These are phyloP conservation scores for Cephalopholis sonnerati DNA, from an alignment of 2,113 vertebrate species.

Conservation along the genomic window DNA sequence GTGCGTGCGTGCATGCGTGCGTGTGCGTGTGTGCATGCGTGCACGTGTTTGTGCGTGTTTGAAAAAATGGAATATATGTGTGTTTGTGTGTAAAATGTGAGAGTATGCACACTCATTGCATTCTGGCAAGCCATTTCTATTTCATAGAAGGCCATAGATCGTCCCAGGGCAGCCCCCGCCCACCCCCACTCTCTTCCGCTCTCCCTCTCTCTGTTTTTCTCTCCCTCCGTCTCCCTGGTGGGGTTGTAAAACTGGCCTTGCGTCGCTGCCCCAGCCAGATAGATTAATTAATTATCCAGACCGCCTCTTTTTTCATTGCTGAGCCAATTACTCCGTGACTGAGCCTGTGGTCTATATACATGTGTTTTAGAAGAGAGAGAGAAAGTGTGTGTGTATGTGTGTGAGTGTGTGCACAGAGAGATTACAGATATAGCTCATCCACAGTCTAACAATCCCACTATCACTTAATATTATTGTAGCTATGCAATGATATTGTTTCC, in stretches of 20 bases:
- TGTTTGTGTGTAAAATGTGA: conserved; percentile 45
- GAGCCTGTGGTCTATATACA: conserved; percentile 90
- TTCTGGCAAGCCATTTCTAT: conserved; percentile 52
- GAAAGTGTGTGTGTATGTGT: not conserved
- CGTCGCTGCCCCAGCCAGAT: conserved; percentile 91
- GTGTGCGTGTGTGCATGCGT: too few relatives aligned
- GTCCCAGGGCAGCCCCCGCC: conserved; percentile 81
- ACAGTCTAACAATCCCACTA: conserved; percentile 58
- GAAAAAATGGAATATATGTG: not conserved
- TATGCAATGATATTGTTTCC: conserved; percentile 56
- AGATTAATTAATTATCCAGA: conserved; percentile 93
- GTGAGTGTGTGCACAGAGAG: conserved; percentile 78
- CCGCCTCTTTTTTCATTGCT: conserved; percentile 86
- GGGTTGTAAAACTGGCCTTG: conserved; percentile 92
- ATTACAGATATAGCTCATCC: conserved; percentile 94
- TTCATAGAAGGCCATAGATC: conserved; percentile 65
- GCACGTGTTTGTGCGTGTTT: too few relatives aligned
- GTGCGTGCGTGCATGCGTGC: too few relatives aligned
- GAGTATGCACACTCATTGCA: conserved; percentile 39
- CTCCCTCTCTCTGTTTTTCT: conserved; percentile 2
- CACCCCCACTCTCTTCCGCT: conserved; percentile 25
- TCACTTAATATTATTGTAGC: conserved; percentile 55
- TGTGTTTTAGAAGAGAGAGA: conserved; percentile 75
- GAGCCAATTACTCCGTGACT: conserved; percentile 90
- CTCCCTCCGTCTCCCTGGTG: conserved; percentile 79